These are phyloP conservation scores for Anorthoa munda DNA, from an alignment of 2,888 invertebrate genomes.

Conservation along the genomic window DNA sequence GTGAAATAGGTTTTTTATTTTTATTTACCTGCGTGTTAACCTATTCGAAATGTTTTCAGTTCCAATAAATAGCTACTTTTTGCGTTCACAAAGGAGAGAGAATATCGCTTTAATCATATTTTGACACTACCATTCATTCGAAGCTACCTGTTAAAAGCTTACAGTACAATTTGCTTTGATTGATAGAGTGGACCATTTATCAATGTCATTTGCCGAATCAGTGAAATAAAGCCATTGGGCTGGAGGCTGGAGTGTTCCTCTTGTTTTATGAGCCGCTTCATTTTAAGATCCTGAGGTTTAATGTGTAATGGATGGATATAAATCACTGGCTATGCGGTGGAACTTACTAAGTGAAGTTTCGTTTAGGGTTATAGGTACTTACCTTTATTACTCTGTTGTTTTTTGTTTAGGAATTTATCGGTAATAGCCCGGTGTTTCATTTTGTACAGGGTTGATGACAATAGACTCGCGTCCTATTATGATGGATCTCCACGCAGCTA, in stretches of 20 bases:
- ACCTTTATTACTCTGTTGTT: slow-evolving; percentile 5
- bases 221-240: slow-evolving; percentile 71
- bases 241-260: slow-evolving; percentile 61
- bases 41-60: background rate
- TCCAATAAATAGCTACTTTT: background rate
- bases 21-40: no score
- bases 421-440: no score
- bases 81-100: slow-evolving; percentile 15
- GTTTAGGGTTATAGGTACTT: slow-evolving; percentile 18
- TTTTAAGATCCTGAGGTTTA: slow-evolving; percentile 71
- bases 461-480: no score
- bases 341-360: slow-evolving; percentile 40
- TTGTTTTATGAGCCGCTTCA: slow-evolving; percentile 74
- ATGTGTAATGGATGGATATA: slow-evolving; percentile 69
- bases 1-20: no score
- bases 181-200: slow-evolving; percentile 80
- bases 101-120: slow-evolving; percentile 51
- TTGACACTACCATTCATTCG: slow-evolving; percentile 50
- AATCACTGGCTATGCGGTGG: slow-evolving; percentile 59
- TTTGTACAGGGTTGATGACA: no score
- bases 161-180: slow-evolving; percentile 75
- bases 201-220: slow-evolving; percentile 79
- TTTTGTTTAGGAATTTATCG: no score
- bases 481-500: no score
- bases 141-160: slow-evolving; percentile 74